Conservation (phyloP, 2,797 vertebrate species). For the Trichosurus vulpecula region DNA sequence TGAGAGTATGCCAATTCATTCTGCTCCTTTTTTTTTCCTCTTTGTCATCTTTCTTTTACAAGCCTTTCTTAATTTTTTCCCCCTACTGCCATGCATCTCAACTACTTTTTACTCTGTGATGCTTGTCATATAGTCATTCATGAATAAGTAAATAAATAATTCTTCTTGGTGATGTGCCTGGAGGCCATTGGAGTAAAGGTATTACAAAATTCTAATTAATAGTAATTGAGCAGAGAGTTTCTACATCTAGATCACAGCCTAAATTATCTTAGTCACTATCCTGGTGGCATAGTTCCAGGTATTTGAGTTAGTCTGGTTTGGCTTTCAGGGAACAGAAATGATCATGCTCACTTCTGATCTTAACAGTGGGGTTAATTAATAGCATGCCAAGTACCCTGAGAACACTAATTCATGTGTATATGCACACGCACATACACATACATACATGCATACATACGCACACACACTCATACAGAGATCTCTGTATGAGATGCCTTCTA, state of each 20-base stretch:
- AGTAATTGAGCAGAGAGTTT: constrained; percentile 41
- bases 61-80: neutral
- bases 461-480: no score
- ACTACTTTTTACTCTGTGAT: constrained; percentile 19
- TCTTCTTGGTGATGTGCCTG: constrained; percentile 10
- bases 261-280: constrained; percentile 50
- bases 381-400: neutral
- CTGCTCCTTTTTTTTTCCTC: neutral
- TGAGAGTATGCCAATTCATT: neutral
- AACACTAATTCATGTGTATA: neutral
- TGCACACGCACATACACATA: neutral
- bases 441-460: no score
- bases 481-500: neutral
- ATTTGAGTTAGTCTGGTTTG: constrained; percentile 28
- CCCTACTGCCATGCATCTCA: neutral
- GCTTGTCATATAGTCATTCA: neutral
- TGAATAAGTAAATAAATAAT: constrained; percentile 30
- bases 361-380: neutral
- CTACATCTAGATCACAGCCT: constrained; percentile 32
- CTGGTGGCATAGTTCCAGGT: constrained; percentile 35
- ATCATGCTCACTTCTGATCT: constrained; percentile 62
- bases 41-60: neutral
- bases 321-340: constrained; percentile 22
- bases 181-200: constrained; percentile 36
- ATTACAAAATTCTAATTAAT: constrained; percentile 48